Conservation (phyloP, 2,888 invertebrate genomes). For the Macaria notata region DNA sequence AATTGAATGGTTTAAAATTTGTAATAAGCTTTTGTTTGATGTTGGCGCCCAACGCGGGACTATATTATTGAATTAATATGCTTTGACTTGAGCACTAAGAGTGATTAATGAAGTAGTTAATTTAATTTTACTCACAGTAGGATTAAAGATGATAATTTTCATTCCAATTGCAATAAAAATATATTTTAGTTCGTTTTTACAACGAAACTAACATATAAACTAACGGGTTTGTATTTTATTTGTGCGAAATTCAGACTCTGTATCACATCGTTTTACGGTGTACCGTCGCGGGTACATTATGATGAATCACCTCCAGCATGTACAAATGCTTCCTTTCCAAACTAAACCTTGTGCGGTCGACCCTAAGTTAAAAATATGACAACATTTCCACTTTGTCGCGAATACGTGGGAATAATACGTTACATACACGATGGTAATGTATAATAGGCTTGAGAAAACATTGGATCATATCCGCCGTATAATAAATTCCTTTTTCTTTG, state of each 20-base stretch:
- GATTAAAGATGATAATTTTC: too few relatives aligned
- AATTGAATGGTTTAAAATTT: slow-evolving; percentile 3
- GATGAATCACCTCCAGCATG: slow-evolving; percentile 19
- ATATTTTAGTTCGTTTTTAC: too few relatives aligned
- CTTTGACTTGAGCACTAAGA: background rate
- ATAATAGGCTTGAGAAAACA: slow-evolving; percentile 26
- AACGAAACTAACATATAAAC: too few relatives aligned
- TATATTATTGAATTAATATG: background rate
- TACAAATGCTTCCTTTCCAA: slow-evolving; percentile 8
- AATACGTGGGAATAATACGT: slow-evolving; percentile 22
- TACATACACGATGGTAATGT: slow-evolving; percentile 23
- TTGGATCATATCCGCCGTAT: slow-evolving; percentile 23
- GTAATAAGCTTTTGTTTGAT: background rate
- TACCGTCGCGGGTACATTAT: slow-evolving; percentile 17
- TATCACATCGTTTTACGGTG: slow-evolving; percentile 1
- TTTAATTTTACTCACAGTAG: too few relatives aligned
- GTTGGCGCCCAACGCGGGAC: slow-evolving; percentile 12
- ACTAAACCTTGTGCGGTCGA: slow-evolving; percentile 10
- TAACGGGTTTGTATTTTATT: too few relatives aligned
- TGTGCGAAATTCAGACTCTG: background rate
- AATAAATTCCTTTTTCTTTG: slow-evolving; percentile 23
- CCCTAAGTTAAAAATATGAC: slow-evolving; percentile 8
- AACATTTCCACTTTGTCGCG: background rate
- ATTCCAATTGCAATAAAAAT: too few relatives aligned
- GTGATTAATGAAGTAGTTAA: too few relatives aligned